These are phyloP conservation scores for Tricholaema leucomelas DNA, from an alignment of 2,113 vertebrate species.

Conservation along the genomic window DNA sequence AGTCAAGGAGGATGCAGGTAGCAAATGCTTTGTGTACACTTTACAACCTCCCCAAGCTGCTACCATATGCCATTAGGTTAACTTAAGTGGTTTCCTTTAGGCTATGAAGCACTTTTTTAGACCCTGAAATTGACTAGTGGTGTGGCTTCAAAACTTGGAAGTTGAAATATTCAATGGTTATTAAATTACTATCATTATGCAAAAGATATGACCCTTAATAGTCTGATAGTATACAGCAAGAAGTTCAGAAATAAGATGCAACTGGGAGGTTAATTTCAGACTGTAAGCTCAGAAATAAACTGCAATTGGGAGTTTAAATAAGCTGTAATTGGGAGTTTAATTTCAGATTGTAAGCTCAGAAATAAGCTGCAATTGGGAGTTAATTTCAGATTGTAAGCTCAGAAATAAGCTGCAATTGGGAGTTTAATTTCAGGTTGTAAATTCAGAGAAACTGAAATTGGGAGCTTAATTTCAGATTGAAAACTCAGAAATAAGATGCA, in stretches of 20 bases:
- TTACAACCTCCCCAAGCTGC: background rate
- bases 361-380: too few relatives aligned
- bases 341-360: slow-evolving; percentile 19
- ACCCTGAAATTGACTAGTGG: background rate
- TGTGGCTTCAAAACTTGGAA: background rate
- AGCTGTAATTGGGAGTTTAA: too few relatives aligned
- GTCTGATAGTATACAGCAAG: slow-evolving; percentile 18
- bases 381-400: slow-evolving; percentile 18
- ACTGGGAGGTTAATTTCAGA: slow-evolving; percentile 21
- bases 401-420: too few relatives aligned
- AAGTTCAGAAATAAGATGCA: slow-evolving; percentile 31
- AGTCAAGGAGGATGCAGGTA: background rate
- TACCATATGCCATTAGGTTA: background rate
- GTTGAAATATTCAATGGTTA: slow-evolving; percentile 15
- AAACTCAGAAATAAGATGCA: too few relatives aligned
- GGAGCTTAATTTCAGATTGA: slow-evolving; percentile 10
- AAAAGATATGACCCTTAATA: slow-evolving; percentile 30
- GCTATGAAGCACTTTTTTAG: background rate
- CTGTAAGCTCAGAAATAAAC: too few relatives aligned
- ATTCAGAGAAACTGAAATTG: too few relatives aligned
- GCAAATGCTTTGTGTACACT: background rate
- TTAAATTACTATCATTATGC: slow-evolving; percentile 46
- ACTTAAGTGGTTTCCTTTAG: background rate
- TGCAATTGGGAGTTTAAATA: too few relatives aligned
- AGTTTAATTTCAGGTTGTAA: too few relatives aligned